These are phyloP conservation scores for Antheraea mylitta DNA, from an alignment of 1,140 invertebrate species.

Conservation along the genomic window DNA sequence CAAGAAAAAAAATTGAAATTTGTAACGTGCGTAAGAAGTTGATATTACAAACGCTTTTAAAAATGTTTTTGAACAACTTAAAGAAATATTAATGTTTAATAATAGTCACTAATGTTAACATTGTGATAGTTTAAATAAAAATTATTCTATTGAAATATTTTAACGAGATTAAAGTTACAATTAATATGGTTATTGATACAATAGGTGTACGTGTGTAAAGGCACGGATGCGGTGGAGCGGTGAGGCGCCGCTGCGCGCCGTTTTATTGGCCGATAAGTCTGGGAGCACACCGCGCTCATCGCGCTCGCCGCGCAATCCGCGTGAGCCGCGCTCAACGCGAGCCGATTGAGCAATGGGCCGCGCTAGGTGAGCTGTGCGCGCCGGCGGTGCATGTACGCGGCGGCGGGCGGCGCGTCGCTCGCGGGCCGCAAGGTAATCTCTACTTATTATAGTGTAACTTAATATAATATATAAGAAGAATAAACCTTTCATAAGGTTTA, in stretches of 20 bases:
- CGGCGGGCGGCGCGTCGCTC: conserved; percentile 85
- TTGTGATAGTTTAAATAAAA: too few relatives aligned
- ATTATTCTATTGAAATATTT: not conserved
- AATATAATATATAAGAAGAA: too few relatives aligned
- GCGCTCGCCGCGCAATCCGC: not conserved
- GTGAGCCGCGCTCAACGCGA: conserved; percentile 3
- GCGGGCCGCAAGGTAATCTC: conserved; percentile 82
- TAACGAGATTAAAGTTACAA: not conserved
- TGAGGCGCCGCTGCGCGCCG: conserved; percentile 28
- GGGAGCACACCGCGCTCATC: not conserved
- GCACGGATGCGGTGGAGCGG: conserved; percentile 52
- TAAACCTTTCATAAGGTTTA: too few relatives aligned
- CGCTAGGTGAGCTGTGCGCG: conserved; percentile 56
- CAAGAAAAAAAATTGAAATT: too few relatives aligned
- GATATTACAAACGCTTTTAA: too few relatives aligned
- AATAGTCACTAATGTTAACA: too few relatives aligned
- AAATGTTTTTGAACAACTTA: too few relatives aligned
- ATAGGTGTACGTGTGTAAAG: conserved; percentile 55
- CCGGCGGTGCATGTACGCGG: conserved; percentile 84
- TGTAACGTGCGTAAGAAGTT: too few relatives aligned
- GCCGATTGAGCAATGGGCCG: conserved; percentile 27
- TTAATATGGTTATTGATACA: conserved; percentile 1
- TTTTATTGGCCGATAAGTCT: not conserved
- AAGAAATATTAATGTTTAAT: too few relatives aligned
- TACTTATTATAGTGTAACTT: not conserved